These are phyloP conservation scores for Melanotaenia pygmaea DNA, from an alignment of 2,797 vertebrate genomes.

Conservation along the genomic window DNA sequence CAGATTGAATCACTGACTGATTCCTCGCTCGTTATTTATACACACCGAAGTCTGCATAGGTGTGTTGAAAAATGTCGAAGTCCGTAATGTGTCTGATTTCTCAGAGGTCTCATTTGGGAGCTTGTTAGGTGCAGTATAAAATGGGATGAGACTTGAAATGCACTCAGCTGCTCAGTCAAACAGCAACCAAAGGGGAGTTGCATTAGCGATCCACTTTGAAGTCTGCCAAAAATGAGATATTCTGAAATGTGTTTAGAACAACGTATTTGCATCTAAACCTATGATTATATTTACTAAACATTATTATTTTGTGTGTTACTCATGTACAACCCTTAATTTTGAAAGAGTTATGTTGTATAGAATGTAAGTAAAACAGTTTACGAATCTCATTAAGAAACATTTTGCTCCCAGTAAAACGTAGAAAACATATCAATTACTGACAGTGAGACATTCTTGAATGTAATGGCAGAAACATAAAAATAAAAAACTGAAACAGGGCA, in stretches of 20 bases:
- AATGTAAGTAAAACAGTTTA: too few relatives aligned
- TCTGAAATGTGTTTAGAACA: background rate
- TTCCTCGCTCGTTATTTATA: background rate
- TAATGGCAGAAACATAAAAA: too few relatives aligned
- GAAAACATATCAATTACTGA: too few relatives aligned
- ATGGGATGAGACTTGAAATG: background rate
- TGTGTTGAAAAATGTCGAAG: background rate
- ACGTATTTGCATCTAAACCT: background rate
- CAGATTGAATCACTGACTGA: slow-evolving; percentile 9
- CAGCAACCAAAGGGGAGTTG: background rate
- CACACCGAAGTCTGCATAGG: background rate
- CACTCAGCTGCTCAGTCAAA: slow-evolving; percentile 13
- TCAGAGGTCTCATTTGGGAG: slow-evolving; percentile 31
- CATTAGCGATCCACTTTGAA: background rate
- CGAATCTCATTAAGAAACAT: too few relatives aligned
- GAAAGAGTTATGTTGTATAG: too few relatives aligned
- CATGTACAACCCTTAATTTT: too few relatives aligned
- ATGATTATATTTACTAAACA: background rate
- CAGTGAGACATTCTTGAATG: too few relatives aligned
- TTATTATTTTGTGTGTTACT: too few relatives aligned
- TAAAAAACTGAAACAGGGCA: too few relatives aligned
- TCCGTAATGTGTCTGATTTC: slow-evolving; percentile 19
- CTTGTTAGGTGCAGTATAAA: slow-evolving; percentile 8
- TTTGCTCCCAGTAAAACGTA: too few relatives aligned
- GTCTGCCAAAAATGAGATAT: background rate